Conservation (phyloP, 2,113 vertebrate species). For the Silurus asotus region DNA sequence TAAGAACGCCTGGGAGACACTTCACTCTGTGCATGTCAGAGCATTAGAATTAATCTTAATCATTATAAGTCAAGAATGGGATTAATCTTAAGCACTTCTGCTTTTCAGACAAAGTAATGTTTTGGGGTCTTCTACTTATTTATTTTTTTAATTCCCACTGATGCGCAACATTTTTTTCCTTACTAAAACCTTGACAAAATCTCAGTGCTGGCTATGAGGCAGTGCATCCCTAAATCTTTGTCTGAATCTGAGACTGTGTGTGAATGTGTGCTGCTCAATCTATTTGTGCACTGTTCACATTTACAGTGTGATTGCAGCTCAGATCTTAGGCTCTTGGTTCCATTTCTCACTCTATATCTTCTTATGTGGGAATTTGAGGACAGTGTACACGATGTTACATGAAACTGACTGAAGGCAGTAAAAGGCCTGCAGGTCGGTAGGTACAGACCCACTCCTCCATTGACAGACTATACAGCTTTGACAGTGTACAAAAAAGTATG, state of each 20-base stretch:
- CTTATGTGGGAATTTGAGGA: constrained; percentile 62
- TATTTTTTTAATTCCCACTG: neutral
- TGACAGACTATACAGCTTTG: constrained; percentile 12
- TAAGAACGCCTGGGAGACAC: constrained; percentile 12
- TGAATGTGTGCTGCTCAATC: constrained; percentile 27
- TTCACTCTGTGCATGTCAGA: constrained; percentile 2
- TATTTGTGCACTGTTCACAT: constrained; percentile 39
- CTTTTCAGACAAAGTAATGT: neutral
- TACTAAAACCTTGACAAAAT: neutral
- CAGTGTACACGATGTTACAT: constrained; percentile 61
- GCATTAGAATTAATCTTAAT: neutral
- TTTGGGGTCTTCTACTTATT: neutral
- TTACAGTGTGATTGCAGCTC: constrained; percentile 34
- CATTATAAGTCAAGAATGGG: neutral
- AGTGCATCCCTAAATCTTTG: neutral
- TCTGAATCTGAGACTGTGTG: constrained; percentile 21
- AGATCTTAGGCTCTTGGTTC: constrained; percentile 28
- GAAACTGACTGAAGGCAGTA: constrained; percentile 61
- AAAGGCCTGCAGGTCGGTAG: constrained; percentile 39
- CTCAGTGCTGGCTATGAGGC: neutral
- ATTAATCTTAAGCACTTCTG: neutral
- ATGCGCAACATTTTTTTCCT: neutral
- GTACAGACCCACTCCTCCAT: constrained; percentile 6
- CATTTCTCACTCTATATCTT: constrained; percentile 60
- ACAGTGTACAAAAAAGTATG: constrained; percentile 5